Percentiles rank a stretch among this genome's conserved stretches.
phyloP scores from a whole-genome alignment of 2,888 invertebrate species.

The Patella caerulea region DNA sequence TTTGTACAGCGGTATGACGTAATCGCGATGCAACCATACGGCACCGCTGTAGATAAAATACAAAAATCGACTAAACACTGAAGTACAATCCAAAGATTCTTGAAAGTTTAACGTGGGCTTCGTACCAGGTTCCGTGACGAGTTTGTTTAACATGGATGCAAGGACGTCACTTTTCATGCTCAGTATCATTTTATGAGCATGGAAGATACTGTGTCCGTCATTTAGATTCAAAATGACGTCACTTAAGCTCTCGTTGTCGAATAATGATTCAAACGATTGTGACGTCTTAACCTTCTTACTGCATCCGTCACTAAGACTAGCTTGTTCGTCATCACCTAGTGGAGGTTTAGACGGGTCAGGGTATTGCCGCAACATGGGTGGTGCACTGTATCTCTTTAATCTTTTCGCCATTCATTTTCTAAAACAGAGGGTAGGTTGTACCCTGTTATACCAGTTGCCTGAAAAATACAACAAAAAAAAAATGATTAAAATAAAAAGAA shows the following conservation, averaged over 20 bases:
- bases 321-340: slow-evolving; percentile 43
- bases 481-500: background rate
- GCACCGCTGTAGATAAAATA: slow-evolving; percentile 69
- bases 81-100: slow-evolving; percentile 62
- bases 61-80: slow-evolving; percentile 65
- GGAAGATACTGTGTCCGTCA: slow-evolving; percentile 57
- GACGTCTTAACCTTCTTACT: slow-evolving; percentile 60
- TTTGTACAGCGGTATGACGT: slow-evolving; percentile 64
- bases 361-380: slow-evolving; percentile 17
- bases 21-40: slow-evolving; percentile 65
- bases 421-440: background rate
- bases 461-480: background rate
- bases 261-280: slow-evolving; percentile 61
- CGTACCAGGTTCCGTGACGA: slow-evolving; percentile 30
- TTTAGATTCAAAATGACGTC: slow-evolving; percentile 60
- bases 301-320: slow-evolving; percentile 43
- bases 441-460: background rate
- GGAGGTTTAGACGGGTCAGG: slow-evolving; percentile 60
- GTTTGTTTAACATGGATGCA: slow-evolving; percentile 53
- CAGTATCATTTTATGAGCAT: slow-evolving; percentile 63
- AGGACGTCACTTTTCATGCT: slow-evolving; percentile 61
- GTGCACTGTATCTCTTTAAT: slow-evolving; percentile 61
- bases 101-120: slow-evolving; percentile 53
- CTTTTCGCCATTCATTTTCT: slow-evolving; percentile 10
- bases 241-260: slow-evolving; percentile 61